Percentiles rank a stretch among this genome's conserved stretches.
These are phyloP conservation scores for Spheniscus humboldti DNA, from an alignment of 2,797 vertebrate species.

Conservation along the genomic window DNA sequence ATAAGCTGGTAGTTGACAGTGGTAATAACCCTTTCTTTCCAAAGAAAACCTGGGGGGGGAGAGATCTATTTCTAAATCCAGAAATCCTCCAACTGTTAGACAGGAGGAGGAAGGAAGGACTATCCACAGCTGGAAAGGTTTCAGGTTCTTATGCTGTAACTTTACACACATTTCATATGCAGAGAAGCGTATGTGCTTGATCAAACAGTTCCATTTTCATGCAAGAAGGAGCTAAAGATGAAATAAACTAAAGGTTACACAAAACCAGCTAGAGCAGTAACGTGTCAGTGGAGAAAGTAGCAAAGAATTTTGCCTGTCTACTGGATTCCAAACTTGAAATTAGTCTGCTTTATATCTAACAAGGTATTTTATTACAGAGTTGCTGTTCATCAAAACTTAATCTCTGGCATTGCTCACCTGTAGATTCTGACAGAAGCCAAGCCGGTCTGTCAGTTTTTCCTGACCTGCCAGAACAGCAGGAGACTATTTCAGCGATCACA, in stretches of 20 bases:
- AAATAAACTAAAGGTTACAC: background rate
- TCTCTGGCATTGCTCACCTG: background rate
- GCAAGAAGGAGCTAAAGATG: background rate
- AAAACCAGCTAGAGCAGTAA: background rate
- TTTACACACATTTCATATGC: background rate
- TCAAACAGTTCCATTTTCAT: background rate
- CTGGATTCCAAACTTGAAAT: conserved; percentile 15
- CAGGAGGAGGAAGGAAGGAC: background rate
- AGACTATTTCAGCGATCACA: background rate
- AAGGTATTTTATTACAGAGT: background rate
- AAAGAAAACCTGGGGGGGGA: background rate
- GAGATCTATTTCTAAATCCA: background rate
- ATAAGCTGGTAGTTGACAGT: background rate
- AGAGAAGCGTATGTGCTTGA: background rate
- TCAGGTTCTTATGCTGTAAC: background rate
- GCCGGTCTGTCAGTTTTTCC: background rate
- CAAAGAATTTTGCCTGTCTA: background rate
- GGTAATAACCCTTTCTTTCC: background rate
- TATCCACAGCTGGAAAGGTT: background rate
- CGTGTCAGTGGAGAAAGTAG: background rate
- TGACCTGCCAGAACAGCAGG: background rate
- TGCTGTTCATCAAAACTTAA: background rate
- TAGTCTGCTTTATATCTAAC: background rate
- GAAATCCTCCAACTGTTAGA: background rate
- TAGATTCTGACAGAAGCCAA: background rate